Percentiles rank a stretch among this genome's conserved stretches.
Conservation (phyloP, 2,888 invertebrate species). For the Nomada flava region DNA sequence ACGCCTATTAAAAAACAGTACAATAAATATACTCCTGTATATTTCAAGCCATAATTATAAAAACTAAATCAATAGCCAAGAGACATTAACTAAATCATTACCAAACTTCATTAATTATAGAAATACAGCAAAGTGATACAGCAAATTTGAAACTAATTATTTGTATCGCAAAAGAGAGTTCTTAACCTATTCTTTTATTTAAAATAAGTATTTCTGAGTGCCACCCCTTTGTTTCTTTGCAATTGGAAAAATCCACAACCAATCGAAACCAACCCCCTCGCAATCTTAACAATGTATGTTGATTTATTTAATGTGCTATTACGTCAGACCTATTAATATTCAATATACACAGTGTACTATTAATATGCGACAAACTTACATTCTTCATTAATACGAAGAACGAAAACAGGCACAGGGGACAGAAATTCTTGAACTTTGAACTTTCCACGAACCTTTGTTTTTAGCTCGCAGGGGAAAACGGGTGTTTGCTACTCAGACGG, state of each 20-base stretch:
- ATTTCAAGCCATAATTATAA: background rate
- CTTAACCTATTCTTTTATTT: background rate
- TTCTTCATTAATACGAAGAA: background rate
- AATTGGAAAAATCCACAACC: no score
- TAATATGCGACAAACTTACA: background rate
- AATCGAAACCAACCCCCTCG: no score
- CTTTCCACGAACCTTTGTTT: constrained; percentile 1
- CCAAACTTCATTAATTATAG: background rate
- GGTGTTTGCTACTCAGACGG: background rate
- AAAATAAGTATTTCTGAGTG: background rate
- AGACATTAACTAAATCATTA: background rate
- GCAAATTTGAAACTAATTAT: no score
- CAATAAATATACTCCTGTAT: background rate
- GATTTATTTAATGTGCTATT: background rate
- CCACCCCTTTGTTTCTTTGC: background rate
- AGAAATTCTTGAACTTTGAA: constrained; percentile 11
- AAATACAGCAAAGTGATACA: background rate
- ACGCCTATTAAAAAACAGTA: constrained; percentile 62
- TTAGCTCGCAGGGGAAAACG: background rate
- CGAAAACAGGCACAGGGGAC: background rate
- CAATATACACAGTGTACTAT: background rate
- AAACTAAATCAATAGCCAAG: background rate
- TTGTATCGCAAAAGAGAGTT: background rate
- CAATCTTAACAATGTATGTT: no score
- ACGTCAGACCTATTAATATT: background rate